Conservation (phyloP, 2,797 vertebrate genomes). For the Mallotus villosus region DNA sequence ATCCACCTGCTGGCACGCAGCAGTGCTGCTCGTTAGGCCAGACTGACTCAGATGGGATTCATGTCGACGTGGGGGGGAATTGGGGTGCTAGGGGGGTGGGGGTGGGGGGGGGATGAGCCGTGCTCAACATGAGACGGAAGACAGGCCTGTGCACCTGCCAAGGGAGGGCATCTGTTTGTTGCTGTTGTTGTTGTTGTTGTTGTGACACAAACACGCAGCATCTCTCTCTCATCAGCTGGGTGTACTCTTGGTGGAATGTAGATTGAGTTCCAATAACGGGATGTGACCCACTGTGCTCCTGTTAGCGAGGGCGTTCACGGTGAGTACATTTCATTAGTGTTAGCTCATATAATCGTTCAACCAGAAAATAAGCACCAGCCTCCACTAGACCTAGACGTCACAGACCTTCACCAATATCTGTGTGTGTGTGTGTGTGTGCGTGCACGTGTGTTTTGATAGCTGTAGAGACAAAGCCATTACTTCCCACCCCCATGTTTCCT, state of each 20-base stretch:
- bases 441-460: neutral
- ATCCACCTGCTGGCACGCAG: conserved; percentile 13
- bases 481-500: conserved; percentile 26
- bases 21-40: conserved; percentile 1
- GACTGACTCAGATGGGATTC: neutral
- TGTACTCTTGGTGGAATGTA: neutral
- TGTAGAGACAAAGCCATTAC: conserved; percentile 43
- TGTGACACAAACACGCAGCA: too few relatives aligned
- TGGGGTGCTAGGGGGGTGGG: too few relatives aligned
- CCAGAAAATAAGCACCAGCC: conserved; percentile 11
- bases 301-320: neutral
- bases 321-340: conserved; percentile 24
- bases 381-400: conserved; percentile 26
- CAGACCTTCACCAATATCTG: neutral
- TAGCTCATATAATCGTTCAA: conserved; percentile 7
- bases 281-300: neutral
- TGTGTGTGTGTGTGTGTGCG: neutral
- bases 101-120: too few relatives aligned
- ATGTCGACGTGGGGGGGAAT: neutral
- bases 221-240: neutral
- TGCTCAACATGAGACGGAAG: neutral
- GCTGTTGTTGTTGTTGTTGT: too few relatives aligned
- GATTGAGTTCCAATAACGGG: neutral
- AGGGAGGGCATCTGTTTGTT: neutral
- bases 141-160: too few relatives aligned